Evolutionary conservation across 2,888 invertebrate species (phyloP).

Genomic region (Clusia tigrina): DNA sequence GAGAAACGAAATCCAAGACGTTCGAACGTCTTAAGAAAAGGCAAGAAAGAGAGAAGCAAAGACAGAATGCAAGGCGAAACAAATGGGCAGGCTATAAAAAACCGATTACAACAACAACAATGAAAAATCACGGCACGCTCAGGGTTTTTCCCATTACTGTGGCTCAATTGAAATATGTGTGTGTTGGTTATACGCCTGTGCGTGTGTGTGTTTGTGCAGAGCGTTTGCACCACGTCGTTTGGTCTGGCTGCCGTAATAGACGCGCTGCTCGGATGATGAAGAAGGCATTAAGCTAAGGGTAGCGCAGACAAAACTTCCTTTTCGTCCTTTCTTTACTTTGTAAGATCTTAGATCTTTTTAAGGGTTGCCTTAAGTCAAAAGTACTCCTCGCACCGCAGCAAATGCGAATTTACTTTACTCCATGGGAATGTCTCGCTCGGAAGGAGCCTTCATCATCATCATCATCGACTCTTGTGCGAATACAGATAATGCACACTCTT

Average conservation of each 20-base stretch:
- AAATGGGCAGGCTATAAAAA: background rate
- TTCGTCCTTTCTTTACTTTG: background rate
- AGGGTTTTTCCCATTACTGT: constrained; percentile 36
- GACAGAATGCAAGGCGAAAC: background rate
- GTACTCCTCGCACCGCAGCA: no score
- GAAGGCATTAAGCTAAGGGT: constrained; percentile 22
- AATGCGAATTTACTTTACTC: no score
- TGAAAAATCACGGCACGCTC: constrained; percentile 40
- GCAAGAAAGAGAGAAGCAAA: constrained; percentile 6
- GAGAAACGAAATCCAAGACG: constrained; percentile 48
- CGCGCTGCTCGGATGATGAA: background rate
- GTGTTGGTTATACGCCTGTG: constrained; percentile 9
- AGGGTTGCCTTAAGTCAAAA: constrained; percentile 20
- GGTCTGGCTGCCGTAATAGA: background rate
- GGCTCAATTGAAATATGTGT: constrained; percentile 16
- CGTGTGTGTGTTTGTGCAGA: background rate
- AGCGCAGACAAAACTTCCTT: background rate
- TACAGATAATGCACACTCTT: no score
- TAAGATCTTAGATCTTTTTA: constrained; percentile 2
- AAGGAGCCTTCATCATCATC: no score
- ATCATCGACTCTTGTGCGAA: no score
- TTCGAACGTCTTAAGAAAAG: constrained; percentile 51
- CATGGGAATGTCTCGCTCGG: constrained; percentile 46
- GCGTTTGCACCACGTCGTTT: background rate
- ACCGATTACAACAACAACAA: background rate